phyloP scores from a whole-genome alignment of 2,797 vertebrate species.

The Hydrophis major region DNA sequence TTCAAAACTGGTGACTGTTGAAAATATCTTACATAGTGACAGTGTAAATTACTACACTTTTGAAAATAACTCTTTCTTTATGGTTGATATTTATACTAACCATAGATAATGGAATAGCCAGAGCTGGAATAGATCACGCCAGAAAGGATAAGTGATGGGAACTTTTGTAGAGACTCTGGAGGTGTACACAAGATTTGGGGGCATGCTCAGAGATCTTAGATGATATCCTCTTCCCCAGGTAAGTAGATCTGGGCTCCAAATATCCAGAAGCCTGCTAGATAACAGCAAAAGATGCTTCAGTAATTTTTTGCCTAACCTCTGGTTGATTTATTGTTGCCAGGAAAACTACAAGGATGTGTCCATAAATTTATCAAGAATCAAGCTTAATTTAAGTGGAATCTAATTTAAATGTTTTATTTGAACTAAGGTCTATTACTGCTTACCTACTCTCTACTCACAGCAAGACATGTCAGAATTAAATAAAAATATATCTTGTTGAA shows the following conservation, averaged over 20 bases:
- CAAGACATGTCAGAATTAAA: not conserved
- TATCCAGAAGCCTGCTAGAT: not conserved
- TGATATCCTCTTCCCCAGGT: not conserved
- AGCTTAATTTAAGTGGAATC: not conserved
- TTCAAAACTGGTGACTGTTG: not conserved
- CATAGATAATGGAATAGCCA: not conserved
- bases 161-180: not conserved
- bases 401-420: not conserved
- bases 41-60: not conserved
- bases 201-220: not conserved
- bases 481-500: not conserved
- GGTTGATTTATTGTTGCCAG: not conserved
- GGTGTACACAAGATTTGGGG: not conserved
- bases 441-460: not conserved
- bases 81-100: not conserved
- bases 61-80: not conserved
- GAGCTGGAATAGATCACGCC: not conserved
- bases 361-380: not conserved
- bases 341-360: not conserved
- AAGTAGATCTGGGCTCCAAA: not conserved
- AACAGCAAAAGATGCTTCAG: not conserved
- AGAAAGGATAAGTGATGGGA: not conserved
- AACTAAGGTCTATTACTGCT: not conserved
- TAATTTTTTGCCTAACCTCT: not conserved
- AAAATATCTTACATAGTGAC: not conserved